Evolutionary conservation across 2,113 vertebrate genomes (phyloP).

Genomic region (Anarrhichthys ocellatus): DNA sequence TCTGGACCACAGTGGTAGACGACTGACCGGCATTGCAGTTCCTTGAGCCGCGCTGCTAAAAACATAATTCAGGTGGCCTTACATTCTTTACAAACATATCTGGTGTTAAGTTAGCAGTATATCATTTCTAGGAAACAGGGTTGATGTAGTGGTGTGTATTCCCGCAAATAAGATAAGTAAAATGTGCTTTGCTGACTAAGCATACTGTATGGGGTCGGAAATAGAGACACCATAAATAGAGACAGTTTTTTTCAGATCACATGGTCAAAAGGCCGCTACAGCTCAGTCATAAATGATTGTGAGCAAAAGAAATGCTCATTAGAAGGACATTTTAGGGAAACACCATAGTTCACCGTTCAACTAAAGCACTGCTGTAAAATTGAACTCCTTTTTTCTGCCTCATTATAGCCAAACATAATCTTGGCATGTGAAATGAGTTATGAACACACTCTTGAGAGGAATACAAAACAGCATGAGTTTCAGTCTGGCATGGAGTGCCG

Average conservation of each 20-base stretch:
- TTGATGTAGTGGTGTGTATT: conserved; percentile 6
- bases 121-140: not conserved
- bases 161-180: conserved; percentile 27
- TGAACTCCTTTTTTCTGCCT: conserved; percentile 75
- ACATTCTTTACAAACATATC: not conserved
- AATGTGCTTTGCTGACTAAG: conserved; percentile 63
- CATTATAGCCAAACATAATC: conserved; percentile 86
- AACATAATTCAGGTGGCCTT: not conserved
- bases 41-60: not conserved
- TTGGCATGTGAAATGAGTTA: conserved; percentile 90
- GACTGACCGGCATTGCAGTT: not conserved
- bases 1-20: not conserved
- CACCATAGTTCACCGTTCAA: conserved; percentile 56
- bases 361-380: conserved; percentile 72
- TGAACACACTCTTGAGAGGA: conserved; percentile 87
- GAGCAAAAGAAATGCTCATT: conserved; percentile 75
- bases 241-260: conserved; percentile 37
- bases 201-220: conserved; percentile 42
- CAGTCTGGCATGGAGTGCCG: conserved; percentile 86
- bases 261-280: conserved; percentile 52
- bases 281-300: conserved; percentile 61
- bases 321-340: conserved; percentile 70
- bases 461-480: conserved; percentile 90
- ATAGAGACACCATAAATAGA: conserved; percentile 55
- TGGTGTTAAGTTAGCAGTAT: not conserved